Conservation (phyloP, 2,888 invertebrate genomes). For the Galerucella nymphaeae region DNA sequence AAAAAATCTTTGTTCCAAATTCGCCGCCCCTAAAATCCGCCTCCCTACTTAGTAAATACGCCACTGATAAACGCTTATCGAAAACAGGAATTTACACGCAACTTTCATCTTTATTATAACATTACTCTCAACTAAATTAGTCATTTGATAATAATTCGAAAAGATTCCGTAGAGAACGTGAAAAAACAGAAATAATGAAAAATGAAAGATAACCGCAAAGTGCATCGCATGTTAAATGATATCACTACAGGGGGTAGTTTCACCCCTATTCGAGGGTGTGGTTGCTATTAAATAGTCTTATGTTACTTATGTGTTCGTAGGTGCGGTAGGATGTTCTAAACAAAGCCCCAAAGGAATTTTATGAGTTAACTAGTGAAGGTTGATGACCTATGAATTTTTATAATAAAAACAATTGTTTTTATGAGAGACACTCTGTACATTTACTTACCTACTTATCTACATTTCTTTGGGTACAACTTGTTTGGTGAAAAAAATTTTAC, state of each 20-base stretch:
- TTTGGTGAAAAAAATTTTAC: no score
- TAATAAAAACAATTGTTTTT: not conserved
- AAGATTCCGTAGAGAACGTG: not conserved
- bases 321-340: conserved; percentile 11
- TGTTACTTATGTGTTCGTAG: conserved; percentile 6
- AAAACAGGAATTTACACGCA: not conserved
- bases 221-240: conserved; percentile 18
- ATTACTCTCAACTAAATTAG: conserved; percentile 6
- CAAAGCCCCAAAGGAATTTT: conserved; percentile 3
- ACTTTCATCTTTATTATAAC: not conserved
- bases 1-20: no score
- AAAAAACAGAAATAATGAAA: conserved; percentile 5
- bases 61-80: no score
- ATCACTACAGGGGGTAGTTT: conserved; percentile 7
- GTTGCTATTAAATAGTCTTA: not conserved
- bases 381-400: not conserved
- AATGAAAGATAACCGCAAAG: conserved; percentile 3
- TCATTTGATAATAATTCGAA: not conserved
- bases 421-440: no score
- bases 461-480: no score
- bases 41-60: no score
- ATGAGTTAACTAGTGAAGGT: not conserved
- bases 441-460: no score
- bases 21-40: no score
- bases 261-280: conserved; percentile 14